Conservation (phyloP, 2,797 vertebrate species). For the Oryzias dopingdopingensis region DNA sequence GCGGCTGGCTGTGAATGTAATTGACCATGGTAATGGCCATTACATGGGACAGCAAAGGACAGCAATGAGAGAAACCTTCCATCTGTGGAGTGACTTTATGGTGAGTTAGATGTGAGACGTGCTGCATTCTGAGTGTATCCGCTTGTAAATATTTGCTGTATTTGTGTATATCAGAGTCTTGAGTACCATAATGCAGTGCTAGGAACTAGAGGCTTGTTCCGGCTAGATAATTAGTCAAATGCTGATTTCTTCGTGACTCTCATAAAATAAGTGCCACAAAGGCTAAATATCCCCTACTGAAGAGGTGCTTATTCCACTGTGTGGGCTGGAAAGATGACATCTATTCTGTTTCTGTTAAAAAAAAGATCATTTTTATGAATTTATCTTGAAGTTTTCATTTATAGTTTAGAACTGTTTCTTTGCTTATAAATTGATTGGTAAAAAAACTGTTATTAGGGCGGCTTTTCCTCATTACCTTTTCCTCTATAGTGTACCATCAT, state of each 20-base stretch:
- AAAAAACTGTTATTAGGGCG: conserved; percentile 28
- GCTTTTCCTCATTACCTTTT: conserved; percentile 9
- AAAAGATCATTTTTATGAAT: neutral
- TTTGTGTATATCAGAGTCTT: conserved; percentile 29
- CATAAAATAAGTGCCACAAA: conserved; percentile 50
- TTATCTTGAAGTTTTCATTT: neutral
- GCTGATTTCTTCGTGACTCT: conserved; percentile 61
- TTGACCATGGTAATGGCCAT: conserved; percentile 43
- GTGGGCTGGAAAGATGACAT: conserved; percentile 55
- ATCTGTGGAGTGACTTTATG: conserved; percentile 27
- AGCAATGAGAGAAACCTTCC: conserved; percentile 20
- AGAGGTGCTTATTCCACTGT: conserved; percentile 63
- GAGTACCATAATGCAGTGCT: conserved; percentile 54
- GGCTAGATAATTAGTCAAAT: conserved; percentile 70
- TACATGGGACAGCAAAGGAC: conserved; percentile 41
- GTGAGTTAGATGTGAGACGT: conserved; percentile 35
- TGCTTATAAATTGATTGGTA: conserved; percentile 10
- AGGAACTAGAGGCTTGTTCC: conserved; percentile 40
- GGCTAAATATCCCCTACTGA: conserved; percentile 63
- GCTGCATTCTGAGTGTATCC: too few species aligned
- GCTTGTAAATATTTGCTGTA: too few species aligned
- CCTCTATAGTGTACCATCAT: conserved; percentile 30
- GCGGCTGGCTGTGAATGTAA: conserved; percentile 36
- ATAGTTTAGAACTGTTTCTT: conserved; percentile 2
- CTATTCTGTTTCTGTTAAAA: conserved; percentile 11